These are phyloP conservation scores for Sinelater perroti DNA, from an alignment of 2,888 invertebrate species.

Conservation along the genomic window DNA sequence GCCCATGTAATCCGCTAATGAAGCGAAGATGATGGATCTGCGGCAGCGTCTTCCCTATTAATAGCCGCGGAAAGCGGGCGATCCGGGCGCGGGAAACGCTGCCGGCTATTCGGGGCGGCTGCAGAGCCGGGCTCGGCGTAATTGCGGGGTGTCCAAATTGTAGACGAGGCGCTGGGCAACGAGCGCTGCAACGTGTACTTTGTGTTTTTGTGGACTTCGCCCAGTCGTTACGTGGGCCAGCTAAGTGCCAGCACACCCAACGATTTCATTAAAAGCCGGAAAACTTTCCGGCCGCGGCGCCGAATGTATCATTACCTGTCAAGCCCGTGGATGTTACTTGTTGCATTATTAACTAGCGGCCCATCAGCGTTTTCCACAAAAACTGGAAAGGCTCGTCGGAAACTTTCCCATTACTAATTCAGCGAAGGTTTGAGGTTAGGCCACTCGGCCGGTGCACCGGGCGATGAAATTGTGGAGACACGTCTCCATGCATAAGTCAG, in stretches of 20 bases:
- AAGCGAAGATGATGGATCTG: constrained; percentile 18
- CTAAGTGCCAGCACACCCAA: constrained; percentile 15
- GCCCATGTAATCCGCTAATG: constrained; percentile 12
- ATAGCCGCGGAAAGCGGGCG: too few species aligned
- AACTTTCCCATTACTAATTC: not conserved
- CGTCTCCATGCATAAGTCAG: too few species aligned
- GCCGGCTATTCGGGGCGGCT: not conserved
- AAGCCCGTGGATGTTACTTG: constrained; percentile 12
- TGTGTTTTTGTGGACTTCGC: constrained; percentile 15
- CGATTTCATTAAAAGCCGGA: constrained; percentile 21
- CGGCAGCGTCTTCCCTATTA: constrained; percentile 9
- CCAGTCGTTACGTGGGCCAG: constrained; percentile 16
- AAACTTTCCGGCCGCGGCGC: constrained; percentile 7
- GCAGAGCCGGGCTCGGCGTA: constrained; percentile 1
- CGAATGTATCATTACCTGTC: constrained; percentile 13
- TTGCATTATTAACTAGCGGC: constrained; percentile 15
- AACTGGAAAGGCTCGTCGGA: not conserved
- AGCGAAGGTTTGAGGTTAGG: too few species aligned
- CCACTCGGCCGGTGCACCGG: too few species aligned
- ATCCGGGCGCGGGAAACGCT: not conserved
- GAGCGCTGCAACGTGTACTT: constrained; percentile 19
- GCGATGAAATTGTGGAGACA: too few species aligned
- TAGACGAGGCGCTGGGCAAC: constrained; percentile 8
- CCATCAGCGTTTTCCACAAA: constrained; percentile 8
- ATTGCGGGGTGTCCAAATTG: constrained; percentile 18